phyloP scores from a whole-genome alignment of 2,797 vertebrate genomes.

The Aulostomus chinensis region DNA sequence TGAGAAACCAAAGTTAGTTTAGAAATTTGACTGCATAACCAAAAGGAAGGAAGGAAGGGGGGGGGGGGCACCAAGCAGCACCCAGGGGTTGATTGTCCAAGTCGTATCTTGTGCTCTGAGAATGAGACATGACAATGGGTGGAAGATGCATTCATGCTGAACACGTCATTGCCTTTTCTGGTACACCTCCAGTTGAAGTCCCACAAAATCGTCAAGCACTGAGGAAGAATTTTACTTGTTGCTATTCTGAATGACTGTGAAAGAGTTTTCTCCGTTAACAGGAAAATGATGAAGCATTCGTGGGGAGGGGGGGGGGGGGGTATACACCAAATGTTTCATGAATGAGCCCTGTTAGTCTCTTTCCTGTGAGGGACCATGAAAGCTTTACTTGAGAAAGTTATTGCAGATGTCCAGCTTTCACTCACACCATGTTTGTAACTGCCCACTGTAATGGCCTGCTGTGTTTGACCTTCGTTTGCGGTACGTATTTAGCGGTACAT shows the following conservation, averaged over 20 bases:
- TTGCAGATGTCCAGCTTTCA: constrained; percentile 6
- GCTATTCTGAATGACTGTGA: constrained; percentile 9
- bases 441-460: constrained; percentile 39
- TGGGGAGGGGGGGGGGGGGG: neutral
- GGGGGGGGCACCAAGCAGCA: neutral
- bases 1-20: constrained; percentile 60
- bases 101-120: constrained; percentile 6
- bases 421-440: constrained; percentile 25
- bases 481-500: no score
- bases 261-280: neutral
- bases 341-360: constrained; percentile 59
- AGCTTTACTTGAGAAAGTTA: constrained; percentile 23
- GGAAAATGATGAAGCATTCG: constrained; percentile 1
- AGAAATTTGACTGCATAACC: constrained; percentile 16
- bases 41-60: neutral
- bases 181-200: constrained; percentile 3
- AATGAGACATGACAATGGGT: neutral
- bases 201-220: no score
- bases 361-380: constrained; percentile 54
- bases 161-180: constrained; percentile 38
- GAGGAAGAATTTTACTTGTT: constrained; percentile 4
- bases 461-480: constrained; percentile 60
- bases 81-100: constrained; percentile 7
- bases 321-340: constrained; percentile 47
- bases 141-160: neutral